Evolutionary conservation across 2,888 invertebrate species (phyloP).

Genomic region (Torymus texanus): DNA sequence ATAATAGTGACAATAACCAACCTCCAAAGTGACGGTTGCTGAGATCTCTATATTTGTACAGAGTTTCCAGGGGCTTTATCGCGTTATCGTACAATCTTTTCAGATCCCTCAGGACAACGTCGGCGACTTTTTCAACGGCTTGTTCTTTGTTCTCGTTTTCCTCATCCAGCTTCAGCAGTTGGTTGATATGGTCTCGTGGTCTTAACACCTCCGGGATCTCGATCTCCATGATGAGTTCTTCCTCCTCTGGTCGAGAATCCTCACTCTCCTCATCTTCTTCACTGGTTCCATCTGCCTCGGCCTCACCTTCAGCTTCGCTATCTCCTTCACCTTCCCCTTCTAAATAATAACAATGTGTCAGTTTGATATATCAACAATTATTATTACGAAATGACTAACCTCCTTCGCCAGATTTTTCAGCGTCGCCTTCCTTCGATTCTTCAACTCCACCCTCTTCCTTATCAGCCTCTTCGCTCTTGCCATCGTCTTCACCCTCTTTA

Average conservation of each 20-base stretch:
- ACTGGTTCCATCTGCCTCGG: constrained; percentile 1
- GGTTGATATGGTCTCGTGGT: constrained; percentile 86
- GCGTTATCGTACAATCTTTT: constrained; percentile 91
- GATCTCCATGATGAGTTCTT: constrained; percentile 80
- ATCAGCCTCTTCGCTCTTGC: constrained; percentile 46
- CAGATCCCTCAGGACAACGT: constrained; percentile 87
- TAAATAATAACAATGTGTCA: no score
- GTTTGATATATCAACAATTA: no score
- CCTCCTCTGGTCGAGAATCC: constrained; percentile 74
- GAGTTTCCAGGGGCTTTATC: constrained; percentile 91
- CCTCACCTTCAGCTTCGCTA: background rate
- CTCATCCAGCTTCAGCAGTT: constrained; percentile 87
- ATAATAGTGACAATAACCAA: constrained; percentile 59
- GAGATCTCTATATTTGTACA: constrained; percentile 93
- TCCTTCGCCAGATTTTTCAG: constrained; percentile 58
- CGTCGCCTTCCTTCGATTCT: constrained; percentile 46
- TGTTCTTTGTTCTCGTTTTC: constrained; percentile 84
- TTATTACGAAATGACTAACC: constrained; percentile 2
- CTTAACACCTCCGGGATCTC: constrained; percentile 87
- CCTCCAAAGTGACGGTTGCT: constrained; percentile 93
- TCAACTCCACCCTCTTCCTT: constrained; percentile 21
- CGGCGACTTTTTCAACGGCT: constrained; percentile 84
- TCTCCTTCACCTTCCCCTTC: constrained; percentile 21
- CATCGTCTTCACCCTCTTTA: constrained; percentile 11
- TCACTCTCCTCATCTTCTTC: constrained; percentile 58